A percentile compares a stretch with the other conserved stretches of the same genome.
Evolutionary conservation across 2,888 invertebrate genomes (phyloP).

Genomic region (Aleiodes leptofemur): DNA sequence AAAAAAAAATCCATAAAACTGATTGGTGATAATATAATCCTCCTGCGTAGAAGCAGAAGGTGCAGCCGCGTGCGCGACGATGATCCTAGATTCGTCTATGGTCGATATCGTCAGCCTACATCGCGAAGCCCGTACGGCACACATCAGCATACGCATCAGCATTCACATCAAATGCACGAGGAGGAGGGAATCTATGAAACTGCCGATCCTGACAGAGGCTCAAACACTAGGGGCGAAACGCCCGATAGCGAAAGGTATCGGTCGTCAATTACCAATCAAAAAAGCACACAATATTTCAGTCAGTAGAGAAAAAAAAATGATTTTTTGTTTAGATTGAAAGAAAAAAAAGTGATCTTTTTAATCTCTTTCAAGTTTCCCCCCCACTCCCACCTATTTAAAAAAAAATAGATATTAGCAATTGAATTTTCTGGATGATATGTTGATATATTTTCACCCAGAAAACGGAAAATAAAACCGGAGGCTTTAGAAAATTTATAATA

Average conservation of each 20-base stretch:
- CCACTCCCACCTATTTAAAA: not conserved
- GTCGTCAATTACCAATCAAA: constrained; percentile 63
- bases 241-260: constrained; percentile 91
- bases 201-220: constrained; percentile 84
- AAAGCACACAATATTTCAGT: constrained; percentile 43
- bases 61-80: constrained; percentile 80
- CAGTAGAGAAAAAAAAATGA: constrained; percentile 36
- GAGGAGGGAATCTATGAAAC: constrained; percentile 93
- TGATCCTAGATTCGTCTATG: constrained; percentile 85
- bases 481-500: constrained; percentile 34
- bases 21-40: constrained; percentile 42
- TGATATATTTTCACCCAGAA: not conserved
- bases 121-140: constrained; percentile 75
- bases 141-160: constrained; percentile 78
- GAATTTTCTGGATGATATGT: not conserved
- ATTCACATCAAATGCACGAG: constrained; percentile 79
- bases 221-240: constrained; percentile 86
- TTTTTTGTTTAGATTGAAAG: not conserved
- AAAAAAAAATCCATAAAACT: constrained; percentile 11
- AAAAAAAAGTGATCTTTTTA: constrained; percentile 7
- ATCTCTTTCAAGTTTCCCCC: not conserved
- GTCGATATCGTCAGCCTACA: constrained; percentile 80
- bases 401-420: not conserved
- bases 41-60: constrained; percentile 77
- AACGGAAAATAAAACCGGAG: not conserved